Evolutionary conservation across 2,113 vertebrate genomes (phyloP).

Genomic region (Hyperopisus bebe): DNA sequence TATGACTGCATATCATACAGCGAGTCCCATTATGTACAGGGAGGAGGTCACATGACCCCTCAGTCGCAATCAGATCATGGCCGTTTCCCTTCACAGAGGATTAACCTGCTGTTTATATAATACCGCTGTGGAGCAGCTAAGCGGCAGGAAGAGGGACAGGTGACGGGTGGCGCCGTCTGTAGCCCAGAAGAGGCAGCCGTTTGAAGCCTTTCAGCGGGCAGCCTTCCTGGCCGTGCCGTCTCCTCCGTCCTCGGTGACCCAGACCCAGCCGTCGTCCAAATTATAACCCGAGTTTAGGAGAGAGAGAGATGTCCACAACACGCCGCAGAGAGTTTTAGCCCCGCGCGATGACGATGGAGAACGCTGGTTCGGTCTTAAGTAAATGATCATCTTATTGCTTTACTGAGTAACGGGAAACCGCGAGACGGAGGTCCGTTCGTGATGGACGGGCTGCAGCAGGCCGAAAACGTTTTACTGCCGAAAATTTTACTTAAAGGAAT

Average conservation of each 20-base stretch:
- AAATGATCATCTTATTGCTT: neutral
- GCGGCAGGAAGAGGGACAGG: neutral
- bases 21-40: neutral
- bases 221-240: neutral
- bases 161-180: neutral
- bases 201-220: neutral
- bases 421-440: neutral
- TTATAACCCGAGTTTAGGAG: neutral
- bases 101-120: neutral
- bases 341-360: neutral
- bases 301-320: neutral
- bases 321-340: neutral
- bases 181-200: neutral
- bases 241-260: neutral
- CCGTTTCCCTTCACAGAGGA: neutral
- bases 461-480: neutral
- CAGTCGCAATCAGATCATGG: neutral
- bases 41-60: neutral
- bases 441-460: neutral
- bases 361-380: neutral
- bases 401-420: neutral
- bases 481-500: neutral
- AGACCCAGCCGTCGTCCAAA: neutral
- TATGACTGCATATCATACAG: neutral
- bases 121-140: neutral